Percentiles rank a stretch among this genome's conserved stretches.
phyloP scores from a whole-genome alignment of 2,797 vertebrate species.

The Graptemys geographica region DNA sequence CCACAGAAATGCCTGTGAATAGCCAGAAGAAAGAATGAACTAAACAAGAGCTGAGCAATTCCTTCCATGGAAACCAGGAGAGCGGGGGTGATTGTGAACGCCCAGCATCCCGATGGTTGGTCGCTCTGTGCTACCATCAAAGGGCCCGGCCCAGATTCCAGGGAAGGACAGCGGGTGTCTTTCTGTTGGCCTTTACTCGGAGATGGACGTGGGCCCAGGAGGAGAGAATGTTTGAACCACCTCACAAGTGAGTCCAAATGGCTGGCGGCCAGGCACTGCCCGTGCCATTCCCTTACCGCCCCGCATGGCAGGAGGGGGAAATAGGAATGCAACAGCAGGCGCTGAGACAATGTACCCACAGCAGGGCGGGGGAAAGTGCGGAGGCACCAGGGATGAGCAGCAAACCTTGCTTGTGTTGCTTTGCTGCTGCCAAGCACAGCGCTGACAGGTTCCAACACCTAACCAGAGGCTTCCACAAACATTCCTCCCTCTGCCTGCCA shows the following conservation, averaged over 20 bases:
- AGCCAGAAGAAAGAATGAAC: accelerated
- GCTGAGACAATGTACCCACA: background rate
- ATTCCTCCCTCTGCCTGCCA: background rate
- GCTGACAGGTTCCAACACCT: accelerated
- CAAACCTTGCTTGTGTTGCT: accelerated
- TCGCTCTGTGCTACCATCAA: background rate
- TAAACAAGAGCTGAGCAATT: background rate
- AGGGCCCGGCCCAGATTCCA: background rate
- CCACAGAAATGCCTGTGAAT: accelerated
- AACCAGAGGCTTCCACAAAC: background rate
- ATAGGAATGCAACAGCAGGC: accelerated
- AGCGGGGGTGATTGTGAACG: background rate
- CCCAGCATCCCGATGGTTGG: background rate
- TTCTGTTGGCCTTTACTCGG: background rate
- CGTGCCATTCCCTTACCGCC: accelerated
- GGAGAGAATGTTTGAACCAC: background rate
- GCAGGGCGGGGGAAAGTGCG: accelerated
- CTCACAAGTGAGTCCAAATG: background rate
- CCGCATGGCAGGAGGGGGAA: background rate
- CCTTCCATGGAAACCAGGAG: background rate
- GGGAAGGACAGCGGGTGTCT: accelerated
- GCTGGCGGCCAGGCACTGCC: accelerated
- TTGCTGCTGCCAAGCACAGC: background rate
- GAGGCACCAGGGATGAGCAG: background rate
- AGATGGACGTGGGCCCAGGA: accelerated